Evolutionary conservation across 2,888 invertebrate genomes (phyloP).

Genomic region (Aspidiotus rigidus): DNA sequence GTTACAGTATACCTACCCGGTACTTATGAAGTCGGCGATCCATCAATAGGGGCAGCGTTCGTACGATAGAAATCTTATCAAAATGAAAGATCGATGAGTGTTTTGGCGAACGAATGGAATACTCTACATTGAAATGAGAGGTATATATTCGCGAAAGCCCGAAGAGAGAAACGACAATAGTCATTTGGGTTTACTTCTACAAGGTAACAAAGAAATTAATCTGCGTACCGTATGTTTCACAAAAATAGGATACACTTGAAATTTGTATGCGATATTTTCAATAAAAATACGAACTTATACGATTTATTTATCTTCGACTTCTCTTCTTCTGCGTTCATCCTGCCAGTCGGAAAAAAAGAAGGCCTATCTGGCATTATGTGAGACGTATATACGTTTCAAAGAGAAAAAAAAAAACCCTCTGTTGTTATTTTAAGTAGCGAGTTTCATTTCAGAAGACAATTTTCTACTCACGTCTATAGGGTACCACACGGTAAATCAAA

Average conservation of each 20-base stretch:
- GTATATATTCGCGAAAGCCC: background rate
- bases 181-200: background rate
- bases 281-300: background rate
- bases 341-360: too few relatives aligned
- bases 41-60: background rate
- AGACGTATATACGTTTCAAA: too few relatives aligned
- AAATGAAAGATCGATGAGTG: constrained; percentile 4
- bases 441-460: too few relatives aligned
- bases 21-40: too few relatives aligned
- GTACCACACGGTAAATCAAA: too few relatives aligned
- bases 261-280: background rate
- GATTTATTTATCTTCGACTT: too few relatives aligned
- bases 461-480: too few relatives aligned
- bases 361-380: too few relatives aligned
- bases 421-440: too few relatives aligned
- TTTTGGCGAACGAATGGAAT: background rate
- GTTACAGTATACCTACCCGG: too few relatives aligned
- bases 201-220: constrained; percentile 1
- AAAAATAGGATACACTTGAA: background rate
- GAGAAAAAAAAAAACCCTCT: too few relatives aligned
- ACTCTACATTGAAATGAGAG: background rate
- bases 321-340: too few relatives aligned
- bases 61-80: constrained; percentile 2
- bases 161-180: background rate
- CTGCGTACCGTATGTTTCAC: constrained; percentile 2